These are phyloP conservation scores for Lophotis ruficrista DNA, from an alignment of 2,113 vertebrate genomes.

Conservation along the genomic window DNA sequence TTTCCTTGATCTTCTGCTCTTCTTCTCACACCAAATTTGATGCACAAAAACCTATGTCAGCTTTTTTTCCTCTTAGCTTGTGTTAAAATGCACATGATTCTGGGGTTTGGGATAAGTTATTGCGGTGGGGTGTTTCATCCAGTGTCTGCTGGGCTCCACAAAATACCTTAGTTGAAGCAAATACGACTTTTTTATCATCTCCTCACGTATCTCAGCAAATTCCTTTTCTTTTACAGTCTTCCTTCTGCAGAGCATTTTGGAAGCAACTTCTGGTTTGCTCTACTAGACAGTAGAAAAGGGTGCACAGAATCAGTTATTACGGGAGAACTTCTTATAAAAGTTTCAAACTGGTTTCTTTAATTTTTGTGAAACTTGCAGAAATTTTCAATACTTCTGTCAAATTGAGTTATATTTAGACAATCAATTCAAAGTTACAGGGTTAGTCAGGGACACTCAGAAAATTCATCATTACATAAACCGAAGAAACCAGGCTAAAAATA, in stretches of 20 bases:
- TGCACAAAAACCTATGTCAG: not conserved
- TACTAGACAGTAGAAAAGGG: not conserved
- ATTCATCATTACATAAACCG: constrained; percentile 46
- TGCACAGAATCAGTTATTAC: not conserved
- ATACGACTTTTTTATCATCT: not conserved
- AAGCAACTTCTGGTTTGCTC: not conserved
- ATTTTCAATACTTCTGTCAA: not conserved
- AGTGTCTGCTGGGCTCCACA: not conserved
- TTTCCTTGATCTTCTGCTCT: not conserved
- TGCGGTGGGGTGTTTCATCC: not conserved
- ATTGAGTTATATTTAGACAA: not conserved
- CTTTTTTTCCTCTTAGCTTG: not conserved
- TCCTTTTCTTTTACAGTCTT: not conserved
- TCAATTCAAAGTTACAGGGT: constrained; percentile 17
- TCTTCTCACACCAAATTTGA: not conserved
- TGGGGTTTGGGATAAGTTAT: not conserved
- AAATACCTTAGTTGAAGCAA: not conserved
- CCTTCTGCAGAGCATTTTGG: not conserved
- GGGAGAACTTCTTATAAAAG: not conserved
- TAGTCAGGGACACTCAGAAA: not conserved
- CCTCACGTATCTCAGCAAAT: not conserved
- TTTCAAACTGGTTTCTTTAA: not conserved
- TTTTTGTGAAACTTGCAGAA: not conserved
- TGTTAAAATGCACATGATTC: not conserved
- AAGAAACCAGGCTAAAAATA: constrained; percentile 48